These are phyloP conservation scores for Sula dactylatra DNA, from an alignment of 2,113 vertebrate species.

Conservation along the genomic window DNA sequence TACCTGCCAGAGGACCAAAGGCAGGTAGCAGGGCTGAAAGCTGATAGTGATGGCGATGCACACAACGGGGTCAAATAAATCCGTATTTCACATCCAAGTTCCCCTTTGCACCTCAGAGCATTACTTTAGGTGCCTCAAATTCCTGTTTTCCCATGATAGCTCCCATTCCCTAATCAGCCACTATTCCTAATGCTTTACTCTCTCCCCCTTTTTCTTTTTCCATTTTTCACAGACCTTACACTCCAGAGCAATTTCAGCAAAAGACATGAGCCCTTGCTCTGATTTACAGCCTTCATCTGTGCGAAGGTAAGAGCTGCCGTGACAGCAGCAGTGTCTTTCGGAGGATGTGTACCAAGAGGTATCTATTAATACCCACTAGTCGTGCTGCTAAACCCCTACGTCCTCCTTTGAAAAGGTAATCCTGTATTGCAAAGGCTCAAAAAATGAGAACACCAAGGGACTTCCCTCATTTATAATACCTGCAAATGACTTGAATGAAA, in stretches of 20 bases:
- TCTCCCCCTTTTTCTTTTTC: background rate
- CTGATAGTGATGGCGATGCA: background rate
- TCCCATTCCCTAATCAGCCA: background rate
- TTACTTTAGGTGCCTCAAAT: background rate
- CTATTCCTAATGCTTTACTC: background rate
- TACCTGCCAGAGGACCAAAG: background rate
- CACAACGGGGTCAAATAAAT: background rate
- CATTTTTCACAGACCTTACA: background rate
- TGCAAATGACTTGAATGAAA: constrained; percentile 49
- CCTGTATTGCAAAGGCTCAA: background rate
- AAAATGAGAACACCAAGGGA: constrained; percentile 52
- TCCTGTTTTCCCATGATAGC: background rate
- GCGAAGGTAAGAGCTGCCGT: background rate
- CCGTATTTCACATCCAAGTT: background rate
- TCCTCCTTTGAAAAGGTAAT: constrained; percentile 21
- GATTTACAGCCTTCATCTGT: background rate
- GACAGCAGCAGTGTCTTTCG: background rate
- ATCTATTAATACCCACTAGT: background rate
- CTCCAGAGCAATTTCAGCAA: background rate
- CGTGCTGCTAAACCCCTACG: background rate
- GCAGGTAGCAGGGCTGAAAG: background rate
- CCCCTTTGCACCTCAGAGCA: background rate
- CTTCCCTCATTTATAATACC: constrained; percentile 51
- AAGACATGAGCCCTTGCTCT: background rate
- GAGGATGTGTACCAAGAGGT: background rate